These are phyloP conservation scores for Puma concolor DNA, from an alignment of 2,113 vertebrate genomes.

Conservation along the genomic window DNA sequence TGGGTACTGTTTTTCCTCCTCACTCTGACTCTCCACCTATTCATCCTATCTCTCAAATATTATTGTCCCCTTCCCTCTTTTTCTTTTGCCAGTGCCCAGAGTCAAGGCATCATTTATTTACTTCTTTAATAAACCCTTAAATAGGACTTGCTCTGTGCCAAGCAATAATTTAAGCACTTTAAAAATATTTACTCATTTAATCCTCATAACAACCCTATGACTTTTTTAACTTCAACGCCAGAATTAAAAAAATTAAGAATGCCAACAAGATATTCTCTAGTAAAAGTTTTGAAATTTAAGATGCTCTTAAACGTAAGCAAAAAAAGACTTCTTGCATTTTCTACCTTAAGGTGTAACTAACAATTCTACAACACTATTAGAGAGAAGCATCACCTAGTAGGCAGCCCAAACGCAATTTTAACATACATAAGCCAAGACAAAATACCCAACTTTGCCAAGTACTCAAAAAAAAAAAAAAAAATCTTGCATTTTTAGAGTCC, in stretches of 20 bases:
- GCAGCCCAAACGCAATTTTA: background rate
- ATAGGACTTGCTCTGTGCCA: background rate
- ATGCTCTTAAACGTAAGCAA: background rate
- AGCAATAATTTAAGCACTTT: background rate
- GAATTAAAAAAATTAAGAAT: constrained; percentile 29
- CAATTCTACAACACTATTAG: background rate
- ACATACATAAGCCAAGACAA: constrained; percentile 3
- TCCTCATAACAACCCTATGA: background rate
- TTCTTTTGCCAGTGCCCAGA: background rate
- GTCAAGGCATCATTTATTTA: background rate
- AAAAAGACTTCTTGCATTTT: background rate
- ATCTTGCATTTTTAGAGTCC: background rate
- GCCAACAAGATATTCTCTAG: background rate
- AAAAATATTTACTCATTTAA: constrained; percentile 8
- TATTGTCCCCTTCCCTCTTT: background rate
- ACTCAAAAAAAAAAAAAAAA: background rate
- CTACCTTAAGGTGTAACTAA: background rate
- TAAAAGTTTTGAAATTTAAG: constrained; percentile 53
- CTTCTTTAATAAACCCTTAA: background rate
- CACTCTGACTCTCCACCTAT: background rate
- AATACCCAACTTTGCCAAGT: background rate
- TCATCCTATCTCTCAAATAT: background rate
- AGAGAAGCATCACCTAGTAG: background rate
- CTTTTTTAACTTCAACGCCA: constrained; percentile 2
- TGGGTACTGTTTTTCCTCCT: background rate